Evolutionary conservation across 2,113 vertebrate genomes (phyloP).

Genomic region (Podiceps cristatus): DNA sequence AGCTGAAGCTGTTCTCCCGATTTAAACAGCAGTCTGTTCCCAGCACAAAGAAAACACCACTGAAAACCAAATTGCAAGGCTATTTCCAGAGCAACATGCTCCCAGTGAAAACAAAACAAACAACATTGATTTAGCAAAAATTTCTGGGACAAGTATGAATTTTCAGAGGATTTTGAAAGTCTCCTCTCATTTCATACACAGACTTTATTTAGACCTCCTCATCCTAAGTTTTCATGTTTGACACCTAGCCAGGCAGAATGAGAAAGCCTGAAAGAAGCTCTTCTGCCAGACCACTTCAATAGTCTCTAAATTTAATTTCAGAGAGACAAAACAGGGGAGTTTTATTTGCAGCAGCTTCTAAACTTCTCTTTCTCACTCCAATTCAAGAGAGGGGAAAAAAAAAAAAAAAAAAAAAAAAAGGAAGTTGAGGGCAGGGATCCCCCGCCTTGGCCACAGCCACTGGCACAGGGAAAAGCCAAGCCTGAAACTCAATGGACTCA

Average conservation of each 20-base stretch:
- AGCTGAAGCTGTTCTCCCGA: not conserved
- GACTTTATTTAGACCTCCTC: not conserved
- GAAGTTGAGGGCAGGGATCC: not conserved
- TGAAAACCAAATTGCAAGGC: not conserved
- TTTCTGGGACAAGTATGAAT: not conserved
- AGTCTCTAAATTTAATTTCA: conserved; percentile 37
- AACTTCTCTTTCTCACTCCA: not conserved
- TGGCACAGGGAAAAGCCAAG: not conserved
- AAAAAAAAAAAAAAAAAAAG: not conserved
- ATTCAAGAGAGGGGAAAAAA: not conserved
- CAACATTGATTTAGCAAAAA: not conserved
- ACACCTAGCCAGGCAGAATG: not conserved
- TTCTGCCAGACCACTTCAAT: not conserved
- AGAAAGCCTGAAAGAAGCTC: conserved; percentile 7
- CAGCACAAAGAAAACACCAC: not conserved
- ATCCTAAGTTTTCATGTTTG: not conserved
- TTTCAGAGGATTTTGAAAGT: not conserved
- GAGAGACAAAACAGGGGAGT: conserved; percentile 5
- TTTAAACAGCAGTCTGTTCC: not conserved
- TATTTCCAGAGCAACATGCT: not conserved
- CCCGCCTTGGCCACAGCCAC: not conserved
- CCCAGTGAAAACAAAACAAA: not conserved
- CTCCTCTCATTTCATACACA: not conserved
- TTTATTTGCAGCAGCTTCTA: not conserved
- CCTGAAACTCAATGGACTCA: not conserved